phyloP scores from a whole-genome alignment of 2,113 vertebrate genomes.

The Eulemur rufifrons region DNA sequence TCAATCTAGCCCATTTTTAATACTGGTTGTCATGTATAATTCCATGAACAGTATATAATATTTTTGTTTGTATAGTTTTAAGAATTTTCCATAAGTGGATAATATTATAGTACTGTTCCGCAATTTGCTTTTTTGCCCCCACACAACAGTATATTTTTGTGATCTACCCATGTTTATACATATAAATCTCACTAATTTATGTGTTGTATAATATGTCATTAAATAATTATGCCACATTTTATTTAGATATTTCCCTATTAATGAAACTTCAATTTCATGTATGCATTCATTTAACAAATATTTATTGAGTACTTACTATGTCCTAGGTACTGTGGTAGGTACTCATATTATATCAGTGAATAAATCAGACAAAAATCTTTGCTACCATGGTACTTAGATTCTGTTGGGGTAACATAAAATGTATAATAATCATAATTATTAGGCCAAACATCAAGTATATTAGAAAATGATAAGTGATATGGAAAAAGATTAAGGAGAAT shows the following conservation, averaged over 20 bases:
- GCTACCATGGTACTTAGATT: not conserved
- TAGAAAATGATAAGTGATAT: not conserved
- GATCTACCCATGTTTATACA: not conserved
- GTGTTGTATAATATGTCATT: not conserved
- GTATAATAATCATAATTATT: not conserved
- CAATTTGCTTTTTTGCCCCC: constrained; percentile 24
- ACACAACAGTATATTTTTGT: not conserved
- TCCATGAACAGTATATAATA: not conserved
- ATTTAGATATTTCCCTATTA: not conserved
- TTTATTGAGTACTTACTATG: not conserved
- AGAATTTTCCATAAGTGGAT: not conserved
- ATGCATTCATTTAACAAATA: constrained; percentile 10
- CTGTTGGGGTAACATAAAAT: not conserved
- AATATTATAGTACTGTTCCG: not conserved
- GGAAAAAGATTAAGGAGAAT: not conserved
- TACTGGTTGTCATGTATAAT: not conserved
- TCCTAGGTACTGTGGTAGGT: not conserved
- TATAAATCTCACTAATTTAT: not conserved
- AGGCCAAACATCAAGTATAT: not conserved
- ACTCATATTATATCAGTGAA: not conserved
- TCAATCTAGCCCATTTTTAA: not conserved
- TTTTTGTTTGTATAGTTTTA: not conserved
- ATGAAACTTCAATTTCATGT: not conserved
- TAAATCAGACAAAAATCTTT: constrained; percentile 37
- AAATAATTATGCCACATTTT: not conserved